Evolutionary conservation across 1,140 invertebrate species (phyloP).

Genomic region (Leptinotarsa lineolata): DNA sequence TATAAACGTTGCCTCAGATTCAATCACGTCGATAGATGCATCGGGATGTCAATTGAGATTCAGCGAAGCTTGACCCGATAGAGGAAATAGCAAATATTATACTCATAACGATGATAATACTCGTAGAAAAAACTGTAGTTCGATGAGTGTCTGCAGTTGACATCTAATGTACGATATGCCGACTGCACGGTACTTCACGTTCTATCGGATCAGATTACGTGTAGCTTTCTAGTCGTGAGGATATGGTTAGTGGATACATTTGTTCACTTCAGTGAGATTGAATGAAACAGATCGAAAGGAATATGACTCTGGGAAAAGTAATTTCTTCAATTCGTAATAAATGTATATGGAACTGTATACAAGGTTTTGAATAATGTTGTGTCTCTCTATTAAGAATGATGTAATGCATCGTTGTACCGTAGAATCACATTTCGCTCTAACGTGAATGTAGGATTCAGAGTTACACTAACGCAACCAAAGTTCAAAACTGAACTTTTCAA

Average conservation of each 20-base stretch:
- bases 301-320: too few relatives aligned
- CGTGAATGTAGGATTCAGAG: too few relatives aligned
- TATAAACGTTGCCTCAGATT: slow-evolving; percentile 3
- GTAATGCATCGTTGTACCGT: too few relatives aligned
- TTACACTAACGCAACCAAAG: too few relatives aligned
- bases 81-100: background rate
- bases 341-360: too few relatives aligned
- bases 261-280: background rate
- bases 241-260: background rate
- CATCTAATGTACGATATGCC: background rate
- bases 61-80: slow-evolving; percentile 2
- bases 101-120: slow-evolving; percentile 3
- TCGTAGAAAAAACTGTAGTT: background rate
- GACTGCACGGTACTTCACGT: slow-evolving; percentile 1
- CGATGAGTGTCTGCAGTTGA: slow-evolving; percentile 1
- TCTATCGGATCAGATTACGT: slow-evolving; percentile 1
- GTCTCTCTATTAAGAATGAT: too few relatives aligned
- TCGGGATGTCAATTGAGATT: background rate
- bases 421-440: too few relatives aligned
- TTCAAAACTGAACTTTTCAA: too few relatives aligned
- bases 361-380: too few relatives aligned
- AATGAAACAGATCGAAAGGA: too few relatives aligned
- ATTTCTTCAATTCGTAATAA: too few relatives aligned
- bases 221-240: background rate
- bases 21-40: background rate